Base-by-base conservation (phyloP, 1,140 invertebrate species). In the Drosophila rufa region DNA sequence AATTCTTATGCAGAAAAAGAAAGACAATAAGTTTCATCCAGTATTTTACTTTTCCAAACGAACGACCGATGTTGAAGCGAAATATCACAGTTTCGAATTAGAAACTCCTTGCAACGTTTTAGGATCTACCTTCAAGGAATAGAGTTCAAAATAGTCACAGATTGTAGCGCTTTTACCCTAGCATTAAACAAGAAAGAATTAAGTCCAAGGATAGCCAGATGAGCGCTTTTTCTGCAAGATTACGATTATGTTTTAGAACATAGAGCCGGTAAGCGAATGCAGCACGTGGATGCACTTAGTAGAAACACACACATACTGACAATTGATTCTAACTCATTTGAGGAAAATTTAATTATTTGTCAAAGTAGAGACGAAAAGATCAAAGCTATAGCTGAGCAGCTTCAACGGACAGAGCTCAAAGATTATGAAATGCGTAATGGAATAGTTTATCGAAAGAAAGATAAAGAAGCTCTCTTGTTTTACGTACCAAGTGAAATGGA, bases 261-360 rank as follows among this genome's bases (percentile, higher is more conserved):
- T 40, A 40, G 60, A 11, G 15, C 42, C 0, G 62, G 62, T 12
- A 65, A 25, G 12, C 17, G 46, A 2, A 50, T 61, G 59, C 46
- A 61, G 22, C 33, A 50, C 14, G 46, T 61, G 0, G 19, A 61
- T 50, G 59, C 46, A 15, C 46, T 50, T 17, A 61, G 59, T 4
- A 61, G 22, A 42, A 38, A 33, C 38, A 53, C 25, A 36, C 36
- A 64, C 15, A 64, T 53, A 53, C 38, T 64, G 0, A 53, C 38
- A 2, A 64, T 45, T 9, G 38, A 64, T 30, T 42, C 38, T 3
- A 53, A 64, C 12, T 43, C 48, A 17, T 53, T 64, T 19, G 38
- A 53, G 14, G 17, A 59, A 46, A 33, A 46, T 8, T 25, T 17
- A 22, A 15, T 33, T 14, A 59, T 58, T 19, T 59, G n/a, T 15